A percentile compares a stretch with the other conserved stretches of the same genome.
Conservation (phyloP, 2,113 vertebrate species). For the Syrrhaptes paradoxus region DNA sequence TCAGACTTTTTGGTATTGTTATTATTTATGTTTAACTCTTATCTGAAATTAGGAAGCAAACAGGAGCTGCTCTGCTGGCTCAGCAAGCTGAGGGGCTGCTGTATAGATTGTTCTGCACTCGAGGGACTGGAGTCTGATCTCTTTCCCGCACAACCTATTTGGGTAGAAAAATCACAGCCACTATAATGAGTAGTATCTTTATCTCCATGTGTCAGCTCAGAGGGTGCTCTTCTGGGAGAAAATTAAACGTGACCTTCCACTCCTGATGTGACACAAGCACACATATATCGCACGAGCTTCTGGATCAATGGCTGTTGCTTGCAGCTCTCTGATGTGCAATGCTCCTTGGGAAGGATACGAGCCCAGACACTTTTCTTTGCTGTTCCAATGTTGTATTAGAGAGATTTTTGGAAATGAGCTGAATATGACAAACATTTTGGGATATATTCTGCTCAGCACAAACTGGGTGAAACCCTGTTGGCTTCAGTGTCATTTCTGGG, state of each 20-base stretch:
- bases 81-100: not conserved
- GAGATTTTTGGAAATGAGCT: not conserved
- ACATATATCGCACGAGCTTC: not conserved
- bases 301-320: not conserved
- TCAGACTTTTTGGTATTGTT: slow-evolving; percentile 17
- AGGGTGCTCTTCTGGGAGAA: slow-evolving; percentile 23
- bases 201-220: slow-evolving; percentile 29
- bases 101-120: slow-evolving; percentile 1
- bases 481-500: not conserved
- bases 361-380: not conserved
- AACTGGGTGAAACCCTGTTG: not conserved
- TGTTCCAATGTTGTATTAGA: not conserved
- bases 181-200: slow-evolving; percentile 48
- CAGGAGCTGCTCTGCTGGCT: slow-evolving; percentile 3
- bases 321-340: not conserved
- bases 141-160: slow-evolving; percentile 14
- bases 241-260: slow-evolving; percentile 43
- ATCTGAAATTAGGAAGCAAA: slow-evolving; percentile 36
- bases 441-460: not conserved
- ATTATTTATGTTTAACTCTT: slow-evolving; percentile 38
- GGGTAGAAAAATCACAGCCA: slow-evolving; percentile 47
- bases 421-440: not conserved
- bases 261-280: not conserved
- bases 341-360: not conserved
- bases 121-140: not conserved